Base-by-base conservation (phyloP, 2,797 vertebrate species). In the Hafferia zeledoni region DNA sequence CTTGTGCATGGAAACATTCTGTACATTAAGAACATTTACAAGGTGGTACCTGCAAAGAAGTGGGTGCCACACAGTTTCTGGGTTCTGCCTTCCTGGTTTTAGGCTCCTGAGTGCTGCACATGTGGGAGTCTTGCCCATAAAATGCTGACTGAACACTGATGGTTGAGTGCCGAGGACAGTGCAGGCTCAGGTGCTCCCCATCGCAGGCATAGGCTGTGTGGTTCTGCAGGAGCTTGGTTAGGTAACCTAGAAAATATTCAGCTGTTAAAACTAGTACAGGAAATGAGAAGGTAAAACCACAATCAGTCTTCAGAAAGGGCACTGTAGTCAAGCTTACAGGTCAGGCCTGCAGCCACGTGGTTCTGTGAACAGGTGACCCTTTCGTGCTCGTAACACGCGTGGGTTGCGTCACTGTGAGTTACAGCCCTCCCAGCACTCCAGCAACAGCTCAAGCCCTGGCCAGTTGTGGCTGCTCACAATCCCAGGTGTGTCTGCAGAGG, bases 111-210 rank as follows among this genome's bases (percentile, higher is more conserved):
- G 96, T 68, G 6, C 72, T 95, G 46, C 99, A 99, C 87, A 95
- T 90, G 82, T 65, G 96, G 41, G 96, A 90, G 94, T 96, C 96
- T 81, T 98, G 97, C 77, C 99, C 99, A 2, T 99, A 99, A 97
- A 99, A 99, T 23, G 99, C 99, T 4, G 99, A 98, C 96, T 98
- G 99, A 84, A 99, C 87, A 64, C 99, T 99, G 97, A 99, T 98
- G 83, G 99, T 99, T 65, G 99, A 99, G 97, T 99, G 99, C 47
- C 99, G 98, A 30, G 99, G 99, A 77, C 99, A 99, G 96, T 98
- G 98, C 57, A 99, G 99, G 30, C 96, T 98, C 97, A 99, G 95
- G 50, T 96, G 97, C 65, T 99, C 98, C 57, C 99, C 99, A 12
- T 99, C 99, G 47, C 99, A 99, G 72, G 99, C 99, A 35, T 98